A percentile compares a stretch with the other conserved stretches of the same genome.
These are phyloP conservation scores for Nephrotoma appendiculata DNA, from an alignment of 2,888 invertebrate species.

Conservation along the genomic window DNA sequence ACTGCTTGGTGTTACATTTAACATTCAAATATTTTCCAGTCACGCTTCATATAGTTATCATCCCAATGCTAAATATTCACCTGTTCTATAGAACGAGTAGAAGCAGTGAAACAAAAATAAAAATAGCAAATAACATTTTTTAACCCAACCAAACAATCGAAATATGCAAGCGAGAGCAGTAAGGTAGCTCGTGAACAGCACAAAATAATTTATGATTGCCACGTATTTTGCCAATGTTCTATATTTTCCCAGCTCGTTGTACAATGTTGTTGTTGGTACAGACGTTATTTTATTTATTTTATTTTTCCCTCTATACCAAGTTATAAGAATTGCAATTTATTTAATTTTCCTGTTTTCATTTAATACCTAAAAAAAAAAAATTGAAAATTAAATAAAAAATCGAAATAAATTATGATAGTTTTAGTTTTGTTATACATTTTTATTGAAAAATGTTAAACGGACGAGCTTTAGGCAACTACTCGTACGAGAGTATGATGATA, in stretches of 20 bases:
- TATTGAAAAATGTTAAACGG: neutral
- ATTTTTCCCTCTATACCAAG: neutral
- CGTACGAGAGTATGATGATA: neutral
- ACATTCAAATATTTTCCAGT: neutral
- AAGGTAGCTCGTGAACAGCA: neutral
- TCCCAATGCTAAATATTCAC: neutral
- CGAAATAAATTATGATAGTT: neutral
- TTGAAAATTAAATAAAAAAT: neutral
- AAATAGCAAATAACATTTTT: neutral
- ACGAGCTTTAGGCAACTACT: neutral
- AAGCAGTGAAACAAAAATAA: neutral
- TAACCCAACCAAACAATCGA: neutral
- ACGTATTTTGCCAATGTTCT: neutral
- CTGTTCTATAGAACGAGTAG: neutral
- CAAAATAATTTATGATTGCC: neutral
- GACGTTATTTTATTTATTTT: neutral
- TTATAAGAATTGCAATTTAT: neutral
- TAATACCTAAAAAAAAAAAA: neutral
- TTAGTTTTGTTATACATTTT: neutral
- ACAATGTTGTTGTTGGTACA: neutral
- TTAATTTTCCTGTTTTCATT: neutral
- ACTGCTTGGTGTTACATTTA: neutral
- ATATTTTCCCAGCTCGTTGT: neutral
- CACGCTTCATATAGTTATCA: neutral
- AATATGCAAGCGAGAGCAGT: neutral